Base-by-base conservation (phyloP, 1,140 invertebrate genomes). In the Achatina immaculata region DNA sequence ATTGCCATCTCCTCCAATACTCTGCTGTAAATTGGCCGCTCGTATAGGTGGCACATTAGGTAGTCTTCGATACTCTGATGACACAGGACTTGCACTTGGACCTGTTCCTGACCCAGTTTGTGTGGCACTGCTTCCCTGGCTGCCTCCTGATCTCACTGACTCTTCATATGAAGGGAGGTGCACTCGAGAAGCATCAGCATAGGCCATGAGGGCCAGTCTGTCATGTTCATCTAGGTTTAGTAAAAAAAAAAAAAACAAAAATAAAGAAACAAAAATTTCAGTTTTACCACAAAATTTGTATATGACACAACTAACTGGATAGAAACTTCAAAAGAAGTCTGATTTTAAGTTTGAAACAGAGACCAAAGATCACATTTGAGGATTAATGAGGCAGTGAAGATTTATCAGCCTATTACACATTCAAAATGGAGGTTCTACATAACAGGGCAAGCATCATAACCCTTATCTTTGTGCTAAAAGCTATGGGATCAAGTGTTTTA, bases 131-230 rank as follows among this genome's bases (percentile, higher is more conserved):
- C 76, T 38, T 42, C 81, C 62, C 73, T 78, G 9, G 42, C 34
- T 16, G 38, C 76, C 34, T 48, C 77, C 62, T 76, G 82, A 6
- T 65, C 66, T 45, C 78, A 83, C 62, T 62, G 89, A 87, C 69
- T 90, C 89, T 62, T 90, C 89, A 72, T 90, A 90, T 6, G 87
- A 85, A 19, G 89, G 89, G 16, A 90, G 82, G 36, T 85, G 84
- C 21, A 88, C 83, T 38, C 85, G 80, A 16, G 82, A 83, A n/a
- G 83, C 81, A 78, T 89, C 87, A 36, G 88, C 89, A 81, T 90
- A 90, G 2, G 88, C 89, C 81, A 90, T 90, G 38, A 90, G 82
- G 43, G 89, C 86, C 81, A 90, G 80, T 48, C 89, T 83, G 78
- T 90, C 89, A 80, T 89, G 88, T 62, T 90, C 89, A 80, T 89